phyloP scores from a whole-genome alignment of 2,113 vertebrate genomes.

The Corythornis cristatus region DNA sequence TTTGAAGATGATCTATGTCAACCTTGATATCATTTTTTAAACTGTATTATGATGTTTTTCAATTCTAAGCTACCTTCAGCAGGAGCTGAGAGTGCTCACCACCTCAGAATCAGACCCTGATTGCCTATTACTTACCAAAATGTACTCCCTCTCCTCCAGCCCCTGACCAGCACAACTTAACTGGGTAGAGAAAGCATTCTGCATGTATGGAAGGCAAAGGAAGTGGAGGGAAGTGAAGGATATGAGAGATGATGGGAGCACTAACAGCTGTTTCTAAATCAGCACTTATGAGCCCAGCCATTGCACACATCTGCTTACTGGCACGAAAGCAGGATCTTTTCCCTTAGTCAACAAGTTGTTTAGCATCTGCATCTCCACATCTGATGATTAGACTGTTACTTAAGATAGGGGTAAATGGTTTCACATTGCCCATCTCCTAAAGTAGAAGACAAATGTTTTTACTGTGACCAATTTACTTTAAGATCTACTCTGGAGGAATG shows the following conservation, averaged over 20 bases:
- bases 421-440: conserved; percentile 41
- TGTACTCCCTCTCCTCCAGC: neutral
- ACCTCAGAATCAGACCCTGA: neutral
- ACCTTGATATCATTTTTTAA: neutral
- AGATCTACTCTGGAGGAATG: conserved; percentile 49
- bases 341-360: conserved; percentile 77
- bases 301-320: conserved; percentile 77
- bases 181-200: neutral
- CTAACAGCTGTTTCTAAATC: conserved; percentile 74
- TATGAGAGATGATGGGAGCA: conserved; percentile 45
- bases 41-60: neutral
- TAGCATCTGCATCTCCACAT: conserved; percentile 80
- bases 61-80: neutral
- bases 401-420: conserved; percentile 68
- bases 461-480: conserved; percentile 71
- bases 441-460: conserved; percentile 25
- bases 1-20: neutral
- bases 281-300: conserved; percentile 59
- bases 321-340: conserved; percentile 75
- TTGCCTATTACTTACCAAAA: conserved; percentile 12
- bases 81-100: neutral
- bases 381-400: conserved; percentile 83
- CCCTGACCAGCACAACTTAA: conserved; percentile 1
- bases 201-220: conserved; percentile 25
- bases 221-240: conserved; percentile 28